Percentiles rank a stretch among this genome's conserved stretches.
These are phyloP conservation scores for Zosterops japonicus DNA, from an alignment of 2,113 vertebrate genomes.

Conservation along the genomic window DNA sequence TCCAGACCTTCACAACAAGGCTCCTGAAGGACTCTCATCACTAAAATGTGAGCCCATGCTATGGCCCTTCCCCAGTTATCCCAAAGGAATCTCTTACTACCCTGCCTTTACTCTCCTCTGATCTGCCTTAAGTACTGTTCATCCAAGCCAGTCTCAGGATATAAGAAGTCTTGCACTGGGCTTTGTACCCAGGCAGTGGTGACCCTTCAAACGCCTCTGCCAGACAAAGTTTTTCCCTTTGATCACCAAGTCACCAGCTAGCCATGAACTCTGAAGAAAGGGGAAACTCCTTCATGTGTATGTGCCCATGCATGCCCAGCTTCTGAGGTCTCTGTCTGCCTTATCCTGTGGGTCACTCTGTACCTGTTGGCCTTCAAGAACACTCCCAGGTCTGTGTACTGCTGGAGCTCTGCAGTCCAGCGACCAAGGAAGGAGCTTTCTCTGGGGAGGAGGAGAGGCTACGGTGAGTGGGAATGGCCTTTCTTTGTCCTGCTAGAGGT, in stretches of 20 bases:
- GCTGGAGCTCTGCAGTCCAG: background rate
- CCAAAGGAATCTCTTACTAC: background rate
- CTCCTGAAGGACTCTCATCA: background rate
- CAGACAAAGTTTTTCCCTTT: background rate
- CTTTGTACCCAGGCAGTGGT: background rate
- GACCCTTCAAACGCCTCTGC: background rate
- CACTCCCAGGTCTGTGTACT: background rate
- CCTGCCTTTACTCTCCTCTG: background rate
- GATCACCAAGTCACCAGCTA: background rate
- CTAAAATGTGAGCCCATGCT: background rate
- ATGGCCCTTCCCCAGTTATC: background rate
- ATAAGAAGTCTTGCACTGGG: background rate
- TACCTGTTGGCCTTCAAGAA: background rate
- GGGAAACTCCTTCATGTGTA: rapidly evolving
- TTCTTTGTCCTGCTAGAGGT: background rate
- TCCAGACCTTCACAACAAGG: background rate
- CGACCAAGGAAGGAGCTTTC: background rate
- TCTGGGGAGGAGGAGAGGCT: background rate
- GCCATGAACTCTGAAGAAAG: background rate
- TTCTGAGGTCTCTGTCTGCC: background rate
- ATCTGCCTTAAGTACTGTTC: background rate
- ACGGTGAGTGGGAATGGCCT: rapidly evolving
- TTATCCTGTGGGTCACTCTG: background rate
- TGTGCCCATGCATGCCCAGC: rapidly evolving
- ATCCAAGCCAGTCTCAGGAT: background rate